phyloP scores from a whole-genome alignment of 2,113 vertebrate species.

The Manacus vitellinus region DNA sequence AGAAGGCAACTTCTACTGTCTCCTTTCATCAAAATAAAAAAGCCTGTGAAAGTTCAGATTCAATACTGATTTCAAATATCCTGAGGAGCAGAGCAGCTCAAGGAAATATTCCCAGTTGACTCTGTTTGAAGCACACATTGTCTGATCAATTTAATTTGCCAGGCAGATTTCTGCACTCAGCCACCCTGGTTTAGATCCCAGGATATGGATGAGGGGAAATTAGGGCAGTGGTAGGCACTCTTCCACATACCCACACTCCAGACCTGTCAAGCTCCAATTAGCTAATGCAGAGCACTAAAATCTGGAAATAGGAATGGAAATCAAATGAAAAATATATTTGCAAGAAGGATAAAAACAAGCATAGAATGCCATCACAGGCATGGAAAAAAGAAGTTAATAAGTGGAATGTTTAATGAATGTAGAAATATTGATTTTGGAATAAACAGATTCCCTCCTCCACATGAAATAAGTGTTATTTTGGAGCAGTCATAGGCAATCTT shows the following conservation, averaged over 20 bases:
- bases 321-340: background rate
- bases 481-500: conserved; percentile 31
- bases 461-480: conserved; percentile 60
- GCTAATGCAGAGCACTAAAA: background rate
- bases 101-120: conserved; percentile 55
- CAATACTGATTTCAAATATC: conserved; percentile 57
- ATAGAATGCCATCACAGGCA: conserved; percentile 13
- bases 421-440: conserved; percentile 71
- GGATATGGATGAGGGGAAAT: background rate
- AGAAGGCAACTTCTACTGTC: conserved; percentile 46
- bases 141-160: conserved; percentile 63
- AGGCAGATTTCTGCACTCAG: conserved; percentile 25
- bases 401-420: conserved; percentile 50
- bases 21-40: conserved; percentile 59
- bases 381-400: conserved; percentile 28
- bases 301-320: conserved; percentile 49
- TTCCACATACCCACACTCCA: background rate
- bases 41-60: conserved; percentile 43
- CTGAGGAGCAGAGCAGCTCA: conserved; percentile 37
- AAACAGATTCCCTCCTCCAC: conserved; percentile 42
- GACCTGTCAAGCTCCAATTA: conserved; percentile 9
- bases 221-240: background rate
- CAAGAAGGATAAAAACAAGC: conserved; percentile 31
- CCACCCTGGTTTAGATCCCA: conserved; percentile 1
- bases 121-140: conserved; percentile 38